Evolutionary conservation across 2,888 invertebrate species (phyloP), one percentile per base, ranked within the genome.

Genomic region (Latheticus oryzae): DNA sequence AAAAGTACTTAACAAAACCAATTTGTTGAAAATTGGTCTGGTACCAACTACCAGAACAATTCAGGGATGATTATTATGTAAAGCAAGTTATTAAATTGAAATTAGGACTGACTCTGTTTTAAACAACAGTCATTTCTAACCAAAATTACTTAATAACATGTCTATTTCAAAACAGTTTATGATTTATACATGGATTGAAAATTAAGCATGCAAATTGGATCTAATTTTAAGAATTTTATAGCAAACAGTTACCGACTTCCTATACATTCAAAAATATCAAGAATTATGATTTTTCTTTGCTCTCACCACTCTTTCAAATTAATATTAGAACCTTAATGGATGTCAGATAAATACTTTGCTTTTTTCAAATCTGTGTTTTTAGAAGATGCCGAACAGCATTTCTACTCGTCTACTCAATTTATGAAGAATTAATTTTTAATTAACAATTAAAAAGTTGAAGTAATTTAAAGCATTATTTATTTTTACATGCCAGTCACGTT

Each of bases 101-200:
- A 51, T 51, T 51, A 51, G 51, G 51, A 33, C 38, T 21, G 38
- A 26, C n/a, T 51, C 40, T 28, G 38, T 28, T 40, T 38, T 38
- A 38, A 51, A 51, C 51, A 28, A 38, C 51, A 24, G 19, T 50
- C 50, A 37, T 50, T 48, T 50, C 50, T 50, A 50, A 26, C 50
- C 51, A 16, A 51, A 51, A 51, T 51, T 51, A 51, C 51, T 51
- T 51, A 51, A 51, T 51, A 51, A 51, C 51, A 51, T 40, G 38
- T 51, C 51, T 51, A 51, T 51, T 38, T 40, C 11, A 51, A 38
- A 51, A 51, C 23, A 51, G 51, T 51, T 51, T 56, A 40, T 56
- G 56, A 56, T 56, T 50, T 56, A 56, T 56, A 32, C 35, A 50
- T 42, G 40, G 56, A 56, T 56, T 56, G 56, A 56, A 56, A 56